Conservation (phyloP, 2,797 vertebrate species). For the Scarus forsteni region DNA sequence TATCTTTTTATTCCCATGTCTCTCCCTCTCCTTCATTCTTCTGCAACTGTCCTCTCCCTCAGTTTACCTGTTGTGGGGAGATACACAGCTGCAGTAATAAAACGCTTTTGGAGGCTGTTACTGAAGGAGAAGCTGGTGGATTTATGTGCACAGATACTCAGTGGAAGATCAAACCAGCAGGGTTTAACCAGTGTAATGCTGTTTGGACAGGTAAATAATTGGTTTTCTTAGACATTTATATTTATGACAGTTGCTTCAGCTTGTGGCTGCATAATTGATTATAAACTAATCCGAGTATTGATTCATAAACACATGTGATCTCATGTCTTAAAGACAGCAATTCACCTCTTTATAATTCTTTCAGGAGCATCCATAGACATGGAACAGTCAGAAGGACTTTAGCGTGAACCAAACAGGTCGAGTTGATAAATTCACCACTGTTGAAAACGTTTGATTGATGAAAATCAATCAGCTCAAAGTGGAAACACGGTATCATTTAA, state of each 20-base stretch:
- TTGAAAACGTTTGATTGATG: too few species aligned
- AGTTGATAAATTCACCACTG: too few species aligned
- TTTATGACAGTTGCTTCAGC: conserved; percentile 2
- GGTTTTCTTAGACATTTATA: conserved; percentile 29
- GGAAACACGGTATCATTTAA: too few species aligned
- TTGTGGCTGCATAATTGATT: not conserved
- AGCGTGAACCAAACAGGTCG: too few species aligned
- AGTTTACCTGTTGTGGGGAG: conserved; percentile 78
- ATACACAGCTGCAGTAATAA: conserved; percentile 56
- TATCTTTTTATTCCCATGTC: conserved; percentile 83
- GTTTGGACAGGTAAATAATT: conserved; percentile 41
- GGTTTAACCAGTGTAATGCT: conserved; percentile 24
- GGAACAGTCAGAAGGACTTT: too few species aligned
- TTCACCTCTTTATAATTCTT: too few species aligned
- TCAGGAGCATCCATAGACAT: too few species aligned
- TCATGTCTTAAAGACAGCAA: too few species aligned
- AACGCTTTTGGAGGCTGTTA: conserved; percentile 42
- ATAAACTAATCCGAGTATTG: too few species aligned
- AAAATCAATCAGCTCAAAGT: too few species aligned
- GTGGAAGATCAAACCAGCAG: conserved; percentile 44
- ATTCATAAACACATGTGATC: too few species aligned
- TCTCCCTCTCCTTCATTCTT: conserved; percentile 76
- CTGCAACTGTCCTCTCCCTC: conserved; percentile 73
- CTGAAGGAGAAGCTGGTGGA: conserved; percentile 15
- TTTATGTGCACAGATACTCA: conserved; percentile 24